Evolutionary conservation across 2,888 invertebrate genomes (phyloP), one percentile per base, ranked within the genome.

Genomic region (Diadromus collaris): DNA sequence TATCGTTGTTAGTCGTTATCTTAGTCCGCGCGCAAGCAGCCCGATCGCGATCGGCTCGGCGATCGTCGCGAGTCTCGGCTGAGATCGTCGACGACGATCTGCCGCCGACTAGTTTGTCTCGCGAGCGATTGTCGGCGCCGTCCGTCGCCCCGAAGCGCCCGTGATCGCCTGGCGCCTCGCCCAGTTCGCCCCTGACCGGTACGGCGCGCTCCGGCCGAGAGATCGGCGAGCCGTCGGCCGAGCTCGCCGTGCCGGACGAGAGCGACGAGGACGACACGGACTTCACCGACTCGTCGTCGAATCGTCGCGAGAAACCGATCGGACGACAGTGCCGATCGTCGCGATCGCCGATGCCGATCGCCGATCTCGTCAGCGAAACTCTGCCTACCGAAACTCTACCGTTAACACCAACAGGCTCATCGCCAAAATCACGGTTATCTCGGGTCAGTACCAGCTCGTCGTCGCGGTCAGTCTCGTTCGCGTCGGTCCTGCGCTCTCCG

Each of bases 1-100:
- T 89, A 88, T 84, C 85, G 82, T 82, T 76, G 83, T 89, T 89
- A 89, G 86, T 88, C 68, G 86, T 81, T 79, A 82, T 82, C 84
- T 87, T 87, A 87, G 85, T 86, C 75, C 85, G 80, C 83, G 84
- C 81, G 58, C 83, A 86, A 87, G 84, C 81, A 44, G 58, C 80
- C 48, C 72, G 63, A 72, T 79, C 71, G 76, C 71, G 65, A 76
- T 69, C 72, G 61, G 69, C 78, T 64, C 60, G 69, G 76, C 82
- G 69, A 76, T 80, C 81, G 83, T 77, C 81, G 81, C 71, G 79
- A 78, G 71, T 80, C 71, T 75, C 75, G 48, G 9, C 70, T 68
- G 27, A 48, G 64, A 13, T 46, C 24, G 68, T 48, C 41, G 41
- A 60, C 38, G 68, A 60, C 44, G 70, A 60, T 48, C 46, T 48